Conservation (phyloP, 2,888 invertebrate genomes). For the Mylabris sibirica region DNA sequence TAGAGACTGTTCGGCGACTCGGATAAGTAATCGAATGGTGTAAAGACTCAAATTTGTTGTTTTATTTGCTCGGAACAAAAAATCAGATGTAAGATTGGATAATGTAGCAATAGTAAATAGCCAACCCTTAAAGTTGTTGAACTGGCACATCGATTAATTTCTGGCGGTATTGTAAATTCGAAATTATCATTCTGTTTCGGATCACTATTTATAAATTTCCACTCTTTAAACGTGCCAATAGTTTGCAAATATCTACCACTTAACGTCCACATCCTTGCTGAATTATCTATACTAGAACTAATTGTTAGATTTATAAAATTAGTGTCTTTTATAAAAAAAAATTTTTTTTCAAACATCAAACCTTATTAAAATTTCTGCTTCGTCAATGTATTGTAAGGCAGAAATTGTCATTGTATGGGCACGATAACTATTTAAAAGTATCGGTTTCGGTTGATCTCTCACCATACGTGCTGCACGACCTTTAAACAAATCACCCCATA, state of each 20-base stretch:
- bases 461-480: constrained; percentile 74
- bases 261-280: constrained; percentile 78
- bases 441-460: constrained; percentile 69
- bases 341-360: too few species aligned
- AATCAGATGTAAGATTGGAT: too few species aligned
- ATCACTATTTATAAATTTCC: constrained; percentile 56
- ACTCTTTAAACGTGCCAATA: constrained; percentile 74
- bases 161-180: constrained; percentile 72
- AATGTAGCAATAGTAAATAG: too few species aligned
- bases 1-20: too few species aligned
- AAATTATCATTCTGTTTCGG: constrained; percentile 57
- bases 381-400: constrained; percentile 71
- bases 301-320: too few species aligned
- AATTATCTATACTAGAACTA: constrained; percentile 63
- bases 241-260: constrained; percentile 75
- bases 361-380: constrained; percentile 73
- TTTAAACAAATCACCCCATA: constrained; percentile 72
- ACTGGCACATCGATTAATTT: constrained; percentile 76
- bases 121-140: constrained; percentile 78
- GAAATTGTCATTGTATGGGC: constrained; percentile 76
- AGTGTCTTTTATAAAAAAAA: too few species aligned
- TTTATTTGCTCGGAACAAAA: too few species aligned
- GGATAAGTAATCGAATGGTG: too few species aligned
- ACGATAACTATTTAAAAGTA: constrained; percentile 73
- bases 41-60: too few species aligned